Evolutionary conservation across 2,888 invertebrate species (phyloP).

Genomic region (Meteorus colon): DNA sequence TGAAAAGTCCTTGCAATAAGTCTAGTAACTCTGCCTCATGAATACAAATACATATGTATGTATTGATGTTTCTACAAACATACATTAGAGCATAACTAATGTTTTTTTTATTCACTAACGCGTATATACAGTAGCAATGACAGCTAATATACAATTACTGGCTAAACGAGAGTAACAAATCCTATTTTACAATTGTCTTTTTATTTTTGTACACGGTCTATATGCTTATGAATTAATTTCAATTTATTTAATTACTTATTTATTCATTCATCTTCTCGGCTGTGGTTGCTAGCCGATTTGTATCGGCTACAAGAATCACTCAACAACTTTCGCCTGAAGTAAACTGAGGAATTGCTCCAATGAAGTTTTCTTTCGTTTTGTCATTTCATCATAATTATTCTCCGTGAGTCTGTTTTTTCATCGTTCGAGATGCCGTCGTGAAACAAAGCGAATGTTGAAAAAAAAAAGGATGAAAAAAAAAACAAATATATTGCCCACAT

Average conservation of each 20-base stretch:
- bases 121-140: constrained; percentile 61
- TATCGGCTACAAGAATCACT: neutral
- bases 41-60: constrained; percentile 30
- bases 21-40: neutral
- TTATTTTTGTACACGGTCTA: constrained; percentile 14
- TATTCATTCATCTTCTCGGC: neutral
- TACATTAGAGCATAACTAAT: constrained; percentile 59
- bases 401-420: neutral
- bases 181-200: constrained; percentile 66
- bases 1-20: too few relatives aligned
- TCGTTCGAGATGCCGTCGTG: neutral
- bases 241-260: constrained; percentile 12
- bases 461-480: neutral
- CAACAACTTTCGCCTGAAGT: neutral
- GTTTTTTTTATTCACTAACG: constrained; percentile 53
- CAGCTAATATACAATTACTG: constrained; percentile 68
- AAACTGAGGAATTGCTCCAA: neutral
- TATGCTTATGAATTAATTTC: constrained; percentile 26
- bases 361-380: neutral
- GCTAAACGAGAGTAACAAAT: constrained; percentile 71
- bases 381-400: neutral
- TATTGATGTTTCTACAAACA: constrained; percentile 46
- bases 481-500: constrained; percentile 2
- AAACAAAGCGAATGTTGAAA: neutral
- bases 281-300: neutral